These are phyloP conservation scores for Neoniphon sammara DNA, from an alignment of 2,797 vertebrate genomes.

Conservation along the genomic window DNA sequence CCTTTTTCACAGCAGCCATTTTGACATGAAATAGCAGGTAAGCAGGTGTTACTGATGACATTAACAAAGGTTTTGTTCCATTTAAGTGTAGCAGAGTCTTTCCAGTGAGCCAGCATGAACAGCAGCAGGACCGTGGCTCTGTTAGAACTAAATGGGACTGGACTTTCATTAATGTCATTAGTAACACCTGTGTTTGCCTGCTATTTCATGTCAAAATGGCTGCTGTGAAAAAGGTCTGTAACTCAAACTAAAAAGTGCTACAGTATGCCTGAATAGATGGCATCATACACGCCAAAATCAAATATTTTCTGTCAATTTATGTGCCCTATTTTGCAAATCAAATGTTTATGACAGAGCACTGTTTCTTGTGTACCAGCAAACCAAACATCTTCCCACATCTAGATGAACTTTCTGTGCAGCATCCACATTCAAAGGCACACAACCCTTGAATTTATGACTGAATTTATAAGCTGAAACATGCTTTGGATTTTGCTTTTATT, in stretches of 20 bases:
- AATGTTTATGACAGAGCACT: slow-evolving; percentile 11
- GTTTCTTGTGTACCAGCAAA: slow-evolving; percentile 27
- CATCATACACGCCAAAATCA: slow-evolving; percentile 2
- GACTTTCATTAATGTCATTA: no score
- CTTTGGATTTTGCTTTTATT: slow-evolving; percentile 51
- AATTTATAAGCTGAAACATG: slow-evolving; percentile 38
- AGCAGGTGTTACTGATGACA: no score
- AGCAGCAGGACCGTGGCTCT: no score
- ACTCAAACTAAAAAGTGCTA: neutral
- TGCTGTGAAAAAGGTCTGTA: neutral
- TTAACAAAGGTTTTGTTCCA: no score
- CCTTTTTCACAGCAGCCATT: no score
- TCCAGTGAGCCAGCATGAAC: no score
- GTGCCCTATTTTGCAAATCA: slow-evolving; percentile 28
- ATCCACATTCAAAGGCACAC: slow-evolving; percentile 36
- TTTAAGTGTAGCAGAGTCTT: no score
- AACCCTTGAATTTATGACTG: slow-evolving; percentile 44
- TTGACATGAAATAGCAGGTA: no score
- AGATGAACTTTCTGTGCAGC: slow-evolving; percentile 36
- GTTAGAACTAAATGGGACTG: no score
- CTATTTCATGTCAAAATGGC: no score
- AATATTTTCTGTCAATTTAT: slow-evolving; percentile 15
- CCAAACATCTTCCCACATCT: slow-evolving; percentile 31
- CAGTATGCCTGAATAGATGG: neutral
- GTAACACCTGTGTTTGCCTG: no score